phyloP scores from a whole-genome alignment of 2,113 vertebrate species.

The Pipa parva region DNA sequence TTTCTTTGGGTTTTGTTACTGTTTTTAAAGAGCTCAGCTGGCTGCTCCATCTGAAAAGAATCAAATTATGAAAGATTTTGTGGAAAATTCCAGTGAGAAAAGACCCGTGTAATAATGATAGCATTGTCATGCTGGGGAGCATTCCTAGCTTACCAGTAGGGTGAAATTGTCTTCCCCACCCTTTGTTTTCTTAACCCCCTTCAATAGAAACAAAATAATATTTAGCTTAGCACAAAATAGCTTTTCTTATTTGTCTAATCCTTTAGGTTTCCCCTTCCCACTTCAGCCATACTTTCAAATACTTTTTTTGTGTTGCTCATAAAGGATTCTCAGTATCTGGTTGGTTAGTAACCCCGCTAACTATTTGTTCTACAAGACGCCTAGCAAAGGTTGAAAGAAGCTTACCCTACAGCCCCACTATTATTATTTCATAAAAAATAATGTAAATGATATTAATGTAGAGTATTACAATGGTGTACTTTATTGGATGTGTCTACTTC shows the following conservation, averaged over 20 bases:
- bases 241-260: slow-evolving; percentile 63
- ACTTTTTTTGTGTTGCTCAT: slow-evolving; percentile 49
- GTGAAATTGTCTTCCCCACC: slow-evolving; percentile 60
- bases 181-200: slow-evolving; percentile 69
- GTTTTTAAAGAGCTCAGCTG: slow-evolving; percentile 77
- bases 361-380: slow-evolving; percentile 49
- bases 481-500: too few species aligned
- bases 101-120: slow-evolving; percentile 64
- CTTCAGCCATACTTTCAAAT: slow-evolving; percentile 45
- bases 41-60: slow-evolving; percentile 70
- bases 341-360: slow-evolving; percentile 50
- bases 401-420: too few species aligned
- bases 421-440: too few species aligned
- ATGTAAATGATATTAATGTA: too few species aligned
- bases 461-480: too few species aligned
- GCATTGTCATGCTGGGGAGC: slow-evolving; percentile 61
- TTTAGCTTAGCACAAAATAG: slow-evolving; percentile 66
- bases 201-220: slow-evolving; percentile 70
- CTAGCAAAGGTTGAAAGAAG: slow-evolving; percentile 18
- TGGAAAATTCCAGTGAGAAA: slow-evolving; percentile 73
- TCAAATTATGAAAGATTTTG: slow-evolving; percentile 77
- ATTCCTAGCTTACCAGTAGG: slow-evolving; percentile 65
- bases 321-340: slow-evolving; percentile 39
- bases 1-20: slow-evolving; percentile 68
- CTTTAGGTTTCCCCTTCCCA: slow-evolving; percentile 47